Percentiles rank a stretch among this genome's conserved stretches.
Conservation (phyloP, 2,797 vertebrate species). For the Uromys caudimaculatus region DNA sequence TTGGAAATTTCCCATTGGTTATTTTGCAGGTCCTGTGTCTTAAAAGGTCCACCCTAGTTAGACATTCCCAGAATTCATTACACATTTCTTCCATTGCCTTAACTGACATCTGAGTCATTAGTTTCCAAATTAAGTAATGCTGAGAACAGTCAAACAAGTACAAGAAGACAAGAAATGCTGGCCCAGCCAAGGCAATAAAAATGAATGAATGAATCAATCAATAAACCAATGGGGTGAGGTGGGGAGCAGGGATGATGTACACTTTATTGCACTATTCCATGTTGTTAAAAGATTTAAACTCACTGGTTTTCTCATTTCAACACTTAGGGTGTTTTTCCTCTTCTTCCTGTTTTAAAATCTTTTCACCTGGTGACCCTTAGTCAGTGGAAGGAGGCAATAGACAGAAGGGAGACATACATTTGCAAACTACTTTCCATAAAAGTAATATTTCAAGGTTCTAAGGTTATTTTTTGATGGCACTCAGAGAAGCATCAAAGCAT, state of each 20-base stretch:
- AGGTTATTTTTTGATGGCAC: background rate
- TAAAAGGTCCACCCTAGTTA: background rate
- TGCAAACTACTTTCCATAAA: background rate
- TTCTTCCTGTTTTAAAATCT: background rate
- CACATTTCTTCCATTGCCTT: background rate
- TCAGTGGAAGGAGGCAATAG: background rate
- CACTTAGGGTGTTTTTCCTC: background rate
- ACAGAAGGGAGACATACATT: background rate
- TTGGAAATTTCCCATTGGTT: background rate
- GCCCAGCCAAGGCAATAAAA: background rate
- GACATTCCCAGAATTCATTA: background rate
- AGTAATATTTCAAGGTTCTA: background rate
- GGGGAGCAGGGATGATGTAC: background rate
- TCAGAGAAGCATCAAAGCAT: background rate
- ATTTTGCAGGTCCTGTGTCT: background rate
- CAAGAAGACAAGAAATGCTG: background rate
- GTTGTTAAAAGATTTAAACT: background rate
- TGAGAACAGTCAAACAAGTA: constrained; percentile 11
- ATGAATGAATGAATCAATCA: background rate
- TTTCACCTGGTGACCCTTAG: background rate
- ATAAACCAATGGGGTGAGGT: background rate
- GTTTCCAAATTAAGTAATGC: constrained; percentile 28
- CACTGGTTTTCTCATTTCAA: background rate
- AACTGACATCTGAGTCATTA: background rate
- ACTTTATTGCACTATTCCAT: background rate